A percentile compares a stretch with the other conserved stretches of the same genome.
phyloP scores from a whole-genome alignment of 2,113 vertebrate genomes.

The Ochotona princeps region DNA sequence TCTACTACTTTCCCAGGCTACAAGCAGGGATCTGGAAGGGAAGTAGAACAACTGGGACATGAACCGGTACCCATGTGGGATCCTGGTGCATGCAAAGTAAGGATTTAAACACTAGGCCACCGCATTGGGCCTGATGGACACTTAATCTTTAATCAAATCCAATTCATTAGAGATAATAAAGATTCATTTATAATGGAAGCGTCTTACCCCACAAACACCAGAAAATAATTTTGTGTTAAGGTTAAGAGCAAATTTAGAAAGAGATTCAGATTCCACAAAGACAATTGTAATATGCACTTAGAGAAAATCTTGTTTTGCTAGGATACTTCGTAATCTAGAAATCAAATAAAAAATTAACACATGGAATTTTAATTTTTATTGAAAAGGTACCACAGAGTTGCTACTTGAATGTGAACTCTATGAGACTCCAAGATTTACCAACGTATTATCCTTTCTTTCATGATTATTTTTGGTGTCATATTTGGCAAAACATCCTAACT shows the following conservation, averaged over 20 bases:
- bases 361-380: not conserved
- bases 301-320: not conserved
- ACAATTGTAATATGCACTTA: not conserved
- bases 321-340: not conserved
- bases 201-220: not conserved
- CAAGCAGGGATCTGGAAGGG: too few relatives aligned
- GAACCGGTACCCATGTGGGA: too few relatives aligned
- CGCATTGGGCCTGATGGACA: too few relatives aligned
- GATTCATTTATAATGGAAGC: conserved; percentile 14
- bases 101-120: too few relatives aligned
- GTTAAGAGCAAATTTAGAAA: not conserved
- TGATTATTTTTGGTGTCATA: conserved; percentile 17
- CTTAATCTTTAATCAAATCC: not conserved
- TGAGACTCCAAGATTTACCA: not conserved
- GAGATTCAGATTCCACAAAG: not conserved
- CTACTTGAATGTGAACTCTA: not conserved
- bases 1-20: too few relatives aligned
- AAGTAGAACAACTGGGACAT: too few relatives aligned
- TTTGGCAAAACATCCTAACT: not conserved
- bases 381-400: not conserved
- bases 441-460: not conserved
- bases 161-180: conserved; percentile 30
- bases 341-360: not conserved
- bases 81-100: too few relatives aligned
- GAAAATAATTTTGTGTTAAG: not conserved